Base-by-base conservation (phyloP, 23 tunicate genomes). In the Halocynthia aurantium region DNA sequence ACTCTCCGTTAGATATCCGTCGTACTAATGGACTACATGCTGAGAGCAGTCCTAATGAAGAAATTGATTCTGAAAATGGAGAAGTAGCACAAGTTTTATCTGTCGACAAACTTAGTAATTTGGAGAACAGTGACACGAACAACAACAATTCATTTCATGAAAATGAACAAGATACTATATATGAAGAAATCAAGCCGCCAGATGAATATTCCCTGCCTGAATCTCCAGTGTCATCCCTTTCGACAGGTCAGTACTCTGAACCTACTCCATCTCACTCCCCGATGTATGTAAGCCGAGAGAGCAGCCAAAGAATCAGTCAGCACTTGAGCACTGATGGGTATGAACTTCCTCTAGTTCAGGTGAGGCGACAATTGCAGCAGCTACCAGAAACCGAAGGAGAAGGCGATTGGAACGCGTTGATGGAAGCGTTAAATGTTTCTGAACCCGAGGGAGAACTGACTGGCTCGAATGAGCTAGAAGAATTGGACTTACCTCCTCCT, bases 381-480 rank as follows among this genome's bases (percentile, higher is more conserved):
- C 44, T 31, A 0, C 44, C 44, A 31, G 44, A 31, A 31, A 6
- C 72, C 18, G 72, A 74, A 5, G 81, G 55, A 18, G 87, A 83
- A 51, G 53, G 69, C 11, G 81, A 76, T 22, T 86, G 91, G 91
- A 86, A 75, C 9, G 86, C 76, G 1, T 52, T 87, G 13, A 82
- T 87, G 83, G 82, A 74, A 62, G 86, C 79, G 22, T 17, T 78
- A 17, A 15, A 72, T 1, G 55, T 50, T 7, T 22, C 18, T 7
- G 70, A 19, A 22, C n/a, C 7, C 50, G 77, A 44, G 5, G 76
- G 8, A 11, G 49, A 22, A 60, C 13, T 44, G 57, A 70, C 12
- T 20, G 55, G 58, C 9, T 22, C 9, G 15, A 7, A 52, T 13
- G 64, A 68, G 10, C 77, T 53, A 11, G 69, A 71, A 57, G 17